These are phyloP conservation scores for Catostylus mosaicus DNA, from an alignment of 30 jellyfish, hydroid and myxozoan genomes.

Conservation along the genomic window DNA sequence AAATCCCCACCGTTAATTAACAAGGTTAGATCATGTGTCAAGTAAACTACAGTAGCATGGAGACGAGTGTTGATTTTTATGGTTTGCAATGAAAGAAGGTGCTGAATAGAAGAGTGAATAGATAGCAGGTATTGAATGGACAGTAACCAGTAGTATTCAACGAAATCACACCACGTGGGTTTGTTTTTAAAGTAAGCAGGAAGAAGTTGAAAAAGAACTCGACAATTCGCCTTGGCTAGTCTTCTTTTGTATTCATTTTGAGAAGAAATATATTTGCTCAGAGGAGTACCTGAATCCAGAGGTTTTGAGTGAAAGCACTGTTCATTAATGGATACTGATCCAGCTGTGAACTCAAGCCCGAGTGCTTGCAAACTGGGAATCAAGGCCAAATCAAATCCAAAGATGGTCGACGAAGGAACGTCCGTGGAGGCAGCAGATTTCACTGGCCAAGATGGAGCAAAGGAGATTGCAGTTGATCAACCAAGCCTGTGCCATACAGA, in stretches of 20 bases:
- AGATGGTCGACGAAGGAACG: constrained; percentile 39
- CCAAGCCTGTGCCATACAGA: constrained; percentile 20
- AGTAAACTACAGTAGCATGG: background rate
- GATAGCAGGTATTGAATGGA: constrained; percentile 1
- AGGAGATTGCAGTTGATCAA: background rate
- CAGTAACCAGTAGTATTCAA: constrained; percentile 43
- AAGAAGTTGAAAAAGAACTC: too few relatives aligned
- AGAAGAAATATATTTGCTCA: too few relatives aligned
- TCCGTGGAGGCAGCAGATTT: background rate
- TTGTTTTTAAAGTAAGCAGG: constrained; percentile 23
- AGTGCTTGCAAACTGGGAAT: constrained; percentile 38
- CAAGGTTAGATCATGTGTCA: too few relatives aligned
- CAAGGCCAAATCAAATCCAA: constrained; percentile 7
- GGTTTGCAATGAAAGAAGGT: background rate
- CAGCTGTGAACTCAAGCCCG: constrained; percentile 25
- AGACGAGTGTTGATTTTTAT: background rate
- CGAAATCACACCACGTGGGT: constrained; percentile 38
- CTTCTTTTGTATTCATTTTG: too few relatives aligned
- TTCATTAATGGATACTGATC: constrained; percentile 42
- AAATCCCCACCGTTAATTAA: too few relatives aligned
- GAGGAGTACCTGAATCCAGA: too few relatives aligned
- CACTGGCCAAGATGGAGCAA: background rate
- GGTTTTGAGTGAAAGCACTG: too few relatives aligned
- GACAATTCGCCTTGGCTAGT: too few relatives aligned
- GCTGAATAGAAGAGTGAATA: background rate